Conservation (phyloP, 92 coral and sea anemone species). For the Micromussa lordhowensis region DNA sequence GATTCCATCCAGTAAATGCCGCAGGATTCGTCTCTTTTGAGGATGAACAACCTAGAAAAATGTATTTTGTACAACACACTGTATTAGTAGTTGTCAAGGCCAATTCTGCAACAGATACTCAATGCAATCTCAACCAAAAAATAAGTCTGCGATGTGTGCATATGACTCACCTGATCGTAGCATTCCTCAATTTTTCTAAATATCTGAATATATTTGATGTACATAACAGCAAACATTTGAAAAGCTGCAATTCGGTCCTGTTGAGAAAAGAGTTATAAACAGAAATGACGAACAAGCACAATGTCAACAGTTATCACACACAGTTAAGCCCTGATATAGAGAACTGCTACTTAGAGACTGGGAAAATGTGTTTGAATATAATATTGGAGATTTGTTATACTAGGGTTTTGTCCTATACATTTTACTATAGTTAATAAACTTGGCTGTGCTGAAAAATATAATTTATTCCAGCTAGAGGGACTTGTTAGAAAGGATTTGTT, state of each 20-base stretch:
- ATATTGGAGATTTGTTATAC: too few relatives aligned
- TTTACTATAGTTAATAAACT: too few relatives aligned
- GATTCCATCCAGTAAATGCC: constrained; percentile 97
- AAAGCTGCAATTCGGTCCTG: constrained; percentile 98
- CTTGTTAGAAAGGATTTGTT: too few relatives aligned
- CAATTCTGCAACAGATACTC: neutral
- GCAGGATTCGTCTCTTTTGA: constrained; percentile 91
- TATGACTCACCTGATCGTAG: constrained; percentile 86
- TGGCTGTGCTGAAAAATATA: too few relatives aligned
- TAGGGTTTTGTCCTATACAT: too few relatives aligned
- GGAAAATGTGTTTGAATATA: too few relatives aligned
- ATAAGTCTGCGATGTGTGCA: neutral
- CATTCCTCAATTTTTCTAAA: constrained; percentile 97
- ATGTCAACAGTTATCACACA: too few relatives aligned
- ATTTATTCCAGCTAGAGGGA: too few relatives aligned
- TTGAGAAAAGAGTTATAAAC: neutral
- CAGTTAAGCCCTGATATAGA: too few relatives aligned
- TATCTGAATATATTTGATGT: constrained; percentile 94
- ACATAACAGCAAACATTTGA: constrained; percentile 98
- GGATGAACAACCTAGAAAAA: constrained; percentile 91
- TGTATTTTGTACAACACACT: neutral
- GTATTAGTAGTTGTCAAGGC: neutral
- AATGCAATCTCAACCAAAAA: neutral
- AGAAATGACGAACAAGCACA: too few relatives aligned
- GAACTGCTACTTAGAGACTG: too few relatives aligned